A percentile compares a stretch with the other conserved stretches of the same genome.
These are phyloP conservation scores for Glossophaga mutica DNA, from an alignment of 2,797 vertebrate genomes.

Conservation along the genomic window DNA sequence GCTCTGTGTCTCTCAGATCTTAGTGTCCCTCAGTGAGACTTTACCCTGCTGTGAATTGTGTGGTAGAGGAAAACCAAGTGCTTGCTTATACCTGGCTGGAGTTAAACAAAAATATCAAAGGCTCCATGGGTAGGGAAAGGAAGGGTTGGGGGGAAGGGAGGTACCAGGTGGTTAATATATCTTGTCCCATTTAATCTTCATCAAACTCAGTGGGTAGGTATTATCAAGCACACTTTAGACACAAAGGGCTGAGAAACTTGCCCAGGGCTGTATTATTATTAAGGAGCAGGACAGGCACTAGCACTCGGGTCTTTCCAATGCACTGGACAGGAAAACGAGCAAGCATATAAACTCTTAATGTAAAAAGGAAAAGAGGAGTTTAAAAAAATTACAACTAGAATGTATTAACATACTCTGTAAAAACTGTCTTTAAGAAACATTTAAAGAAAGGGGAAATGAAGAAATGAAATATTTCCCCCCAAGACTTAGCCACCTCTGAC, in stretches of 20 bases:
- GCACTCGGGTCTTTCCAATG: background rate
- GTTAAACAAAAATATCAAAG: slow-evolving; percentile 29
- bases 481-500: background rate
- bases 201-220: background rate
- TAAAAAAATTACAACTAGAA: background rate
- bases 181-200: background rate
- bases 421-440: background rate
- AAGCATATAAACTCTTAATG: background rate
- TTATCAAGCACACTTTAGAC: background rate
- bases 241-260: background rate
- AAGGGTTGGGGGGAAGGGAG: background rate
- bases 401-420: slow-evolving; percentile 5
- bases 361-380: background rate
- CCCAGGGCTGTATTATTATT: background rate
- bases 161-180: background rate
- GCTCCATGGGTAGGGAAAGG: background rate
- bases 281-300: background rate
- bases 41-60: background rate
- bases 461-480: background rate
- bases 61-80: background rate
- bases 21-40: background rate
- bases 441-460: background rate
- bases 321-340: background rate
- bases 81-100: background rate
- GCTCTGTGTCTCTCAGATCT: background rate